Base-by-base conservation (phyloP, 2,113 vertebrate species). In the Colaptes auratus region DNA sequence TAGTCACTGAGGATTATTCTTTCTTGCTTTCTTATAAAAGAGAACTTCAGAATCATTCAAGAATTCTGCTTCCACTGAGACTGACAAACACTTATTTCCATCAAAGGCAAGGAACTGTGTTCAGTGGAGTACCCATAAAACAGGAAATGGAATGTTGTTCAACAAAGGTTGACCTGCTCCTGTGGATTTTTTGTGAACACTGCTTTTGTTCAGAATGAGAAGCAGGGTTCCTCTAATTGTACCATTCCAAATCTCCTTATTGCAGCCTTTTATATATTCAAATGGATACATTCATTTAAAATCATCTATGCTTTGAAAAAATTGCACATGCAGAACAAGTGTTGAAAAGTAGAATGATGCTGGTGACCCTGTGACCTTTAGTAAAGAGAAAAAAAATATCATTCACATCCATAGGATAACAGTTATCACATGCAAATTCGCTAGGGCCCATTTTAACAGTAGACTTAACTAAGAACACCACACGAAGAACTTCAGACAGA, bases 171-270 rank as follows among this genome's bases (percentile, higher is more conserved):
- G 78, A 89, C 92, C 64, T 23, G 27, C 63, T 92, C 66, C 82
- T 70, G 67, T 48, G 87, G 94, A 75, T n/a, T 55, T 88, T 88
- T 92, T 70, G 64, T 95, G 67, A 25, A 73, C 31, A 3, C 35
- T 53, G 58, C 63, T 81, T 71, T 36, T 79, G 82, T 93, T 94
- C 94, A 69, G 76, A 88, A 63, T 89, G 92, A 85, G 77, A 94
- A 93, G 66, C 42, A 31, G 27, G 50, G 90, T 92, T 93, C 86
- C 82, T 89, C 39, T 77, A 86, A 96, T 93, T 96, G 84, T 94
- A 86, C 21, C 55, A 27, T 28, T 88, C 42, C 36, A 90, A 85
- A 77, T 95, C 72, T 86, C 90, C 85, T 67, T 52, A 35, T 25
- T 86, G 58, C 58, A 84, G 50, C 24, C 64, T 86, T 91, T 91